A percentile compares a stretch with the other conserved stretches of the same genome.
phyloP scores from a whole-genome alignment of 2,888 invertebrate genomes.

The Nemapogon koenigi region DNA sequence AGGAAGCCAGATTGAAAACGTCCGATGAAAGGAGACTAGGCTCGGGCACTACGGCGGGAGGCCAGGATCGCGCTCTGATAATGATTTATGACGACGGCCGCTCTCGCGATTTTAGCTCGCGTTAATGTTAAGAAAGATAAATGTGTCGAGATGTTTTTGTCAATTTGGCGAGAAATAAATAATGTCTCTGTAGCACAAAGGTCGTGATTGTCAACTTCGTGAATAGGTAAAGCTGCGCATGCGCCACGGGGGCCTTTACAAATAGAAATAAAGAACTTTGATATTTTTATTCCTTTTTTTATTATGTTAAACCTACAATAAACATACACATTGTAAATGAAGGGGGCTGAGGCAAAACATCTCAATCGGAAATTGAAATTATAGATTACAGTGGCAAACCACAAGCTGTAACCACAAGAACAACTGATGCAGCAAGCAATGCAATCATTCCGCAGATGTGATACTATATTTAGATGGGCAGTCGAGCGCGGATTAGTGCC shows the following conservation, averaged over 20 bases:
- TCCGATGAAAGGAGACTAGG: conserved; percentile 52
- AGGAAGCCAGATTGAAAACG: conserved; percentile 58
- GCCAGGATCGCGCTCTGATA: conserved; percentile 49
- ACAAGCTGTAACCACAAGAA: conserved; percentile 3
- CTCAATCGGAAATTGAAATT: background rate
- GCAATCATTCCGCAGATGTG: conserved; percentile 40
- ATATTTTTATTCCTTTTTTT: background rate
- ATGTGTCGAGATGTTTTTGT: conserved; percentile 41
- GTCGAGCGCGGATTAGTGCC: conserved; percentile 36
- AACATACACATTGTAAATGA: no score
- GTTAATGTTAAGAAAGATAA: conserved; percentile 52
- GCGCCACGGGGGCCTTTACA: background rate
- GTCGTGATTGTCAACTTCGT: conserved; percentile 5
- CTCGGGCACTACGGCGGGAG: conserved; percentile 17
- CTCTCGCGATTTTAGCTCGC: conserved; percentile 46
- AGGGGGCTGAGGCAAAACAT: background rate
- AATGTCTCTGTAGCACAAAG: conserved; percentile 22
- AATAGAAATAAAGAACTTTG: background rate
- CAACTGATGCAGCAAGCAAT: conserved; percentile 28
- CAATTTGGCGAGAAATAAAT: conserved; percentile 32
- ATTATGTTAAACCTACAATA: no score
- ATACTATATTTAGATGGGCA: conserved; percentile 46
- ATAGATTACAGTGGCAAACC: conserved; percentile 4
- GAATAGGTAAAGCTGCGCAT: conserved; percentile 1
- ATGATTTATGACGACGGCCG: conserved; percentile 58